Percentiles rank a stretch among this genome's conserved stretches.
phyloP scores from a whole-genome alignment of 2,113 vertebrate species.

The Gallinago paraguaiae region DNA sequence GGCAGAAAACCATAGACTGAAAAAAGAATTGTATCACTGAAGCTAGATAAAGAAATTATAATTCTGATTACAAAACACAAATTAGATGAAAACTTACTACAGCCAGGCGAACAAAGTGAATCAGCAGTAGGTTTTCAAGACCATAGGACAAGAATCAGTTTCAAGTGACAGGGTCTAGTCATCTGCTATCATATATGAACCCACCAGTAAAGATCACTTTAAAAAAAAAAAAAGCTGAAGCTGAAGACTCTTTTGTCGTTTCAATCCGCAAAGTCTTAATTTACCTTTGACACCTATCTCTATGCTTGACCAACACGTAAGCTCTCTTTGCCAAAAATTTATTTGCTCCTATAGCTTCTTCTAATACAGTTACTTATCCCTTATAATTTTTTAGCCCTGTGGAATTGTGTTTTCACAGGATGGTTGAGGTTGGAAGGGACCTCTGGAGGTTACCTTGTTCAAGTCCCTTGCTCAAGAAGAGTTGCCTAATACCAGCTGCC shows the following conservation, averaged over 20 bases:
- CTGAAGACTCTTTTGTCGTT: neutral
- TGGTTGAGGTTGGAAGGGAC: neutral
- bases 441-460: neutral
- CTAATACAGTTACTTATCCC: neutral
- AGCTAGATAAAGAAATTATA: neutral
- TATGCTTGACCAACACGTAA: fast-evolving
- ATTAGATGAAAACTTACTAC: neutral
- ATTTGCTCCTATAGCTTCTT: neutral
- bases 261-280: neutral
- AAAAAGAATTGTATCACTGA: neutral
- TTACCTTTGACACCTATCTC: neutral
- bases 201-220: neutral
- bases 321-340: neutral
- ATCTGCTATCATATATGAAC: neutral
- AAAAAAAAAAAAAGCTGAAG: neutral
- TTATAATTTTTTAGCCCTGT: neutral
- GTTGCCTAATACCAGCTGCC: fast-evolving
- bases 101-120: neutral
- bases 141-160: neutral
- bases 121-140: neutral
- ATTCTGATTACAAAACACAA: neutral
- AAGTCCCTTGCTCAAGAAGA: neutral
- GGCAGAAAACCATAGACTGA: neutral
- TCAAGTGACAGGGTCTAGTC: neutral
- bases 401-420: neutral